Percentiles rank a stretch among this genome's conserved stretches.
Conservation (phyloP, 2,797 vertebrate species). For the Fringilla coelebs region DNA sequence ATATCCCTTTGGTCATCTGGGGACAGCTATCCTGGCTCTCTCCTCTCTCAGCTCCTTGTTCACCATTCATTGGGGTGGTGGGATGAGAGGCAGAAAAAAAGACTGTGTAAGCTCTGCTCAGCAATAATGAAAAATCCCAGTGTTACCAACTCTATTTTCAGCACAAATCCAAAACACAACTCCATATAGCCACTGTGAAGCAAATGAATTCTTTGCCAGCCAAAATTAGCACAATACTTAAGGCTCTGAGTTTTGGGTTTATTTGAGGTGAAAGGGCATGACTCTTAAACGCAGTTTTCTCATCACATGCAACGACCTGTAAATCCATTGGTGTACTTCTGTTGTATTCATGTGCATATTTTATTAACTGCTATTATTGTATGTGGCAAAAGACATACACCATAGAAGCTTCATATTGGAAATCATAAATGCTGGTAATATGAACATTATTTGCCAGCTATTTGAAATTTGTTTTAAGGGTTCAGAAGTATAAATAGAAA, state of each 20-base stretch:
- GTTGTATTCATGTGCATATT: not conserved
- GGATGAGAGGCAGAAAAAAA: not conserved
- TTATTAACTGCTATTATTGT: not conserved
- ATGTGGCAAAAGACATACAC: not conserved
- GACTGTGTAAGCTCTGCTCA: not conserved
- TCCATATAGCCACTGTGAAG: not conserved
- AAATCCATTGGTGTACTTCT: not conserved
- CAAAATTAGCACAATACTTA: not conserved
- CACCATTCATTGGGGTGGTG: not conserved
- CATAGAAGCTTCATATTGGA: not conserved
- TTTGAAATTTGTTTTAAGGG: not conserved
- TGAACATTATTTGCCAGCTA: not conserved
- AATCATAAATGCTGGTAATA: not conserved
- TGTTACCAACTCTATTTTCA: not conserved
- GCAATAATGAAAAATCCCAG: not conserved
- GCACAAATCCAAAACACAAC: not conserved
- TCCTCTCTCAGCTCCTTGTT: not conserved
- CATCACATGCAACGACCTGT: not conserved
- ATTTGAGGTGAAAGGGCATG: not conserved
- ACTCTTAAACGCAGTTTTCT: not conserved
- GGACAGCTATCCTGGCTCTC: not conserved
- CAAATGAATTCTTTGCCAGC: not conserved
- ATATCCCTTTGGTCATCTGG: not conserved
- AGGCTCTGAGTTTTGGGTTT: not conserved
- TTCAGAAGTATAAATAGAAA: not conserved